These are phyloP conservation scores for Hydropotes inermis DNA, from an alignment of 2,113 vertebrate species.

Conservation along the genomic window DNA sequence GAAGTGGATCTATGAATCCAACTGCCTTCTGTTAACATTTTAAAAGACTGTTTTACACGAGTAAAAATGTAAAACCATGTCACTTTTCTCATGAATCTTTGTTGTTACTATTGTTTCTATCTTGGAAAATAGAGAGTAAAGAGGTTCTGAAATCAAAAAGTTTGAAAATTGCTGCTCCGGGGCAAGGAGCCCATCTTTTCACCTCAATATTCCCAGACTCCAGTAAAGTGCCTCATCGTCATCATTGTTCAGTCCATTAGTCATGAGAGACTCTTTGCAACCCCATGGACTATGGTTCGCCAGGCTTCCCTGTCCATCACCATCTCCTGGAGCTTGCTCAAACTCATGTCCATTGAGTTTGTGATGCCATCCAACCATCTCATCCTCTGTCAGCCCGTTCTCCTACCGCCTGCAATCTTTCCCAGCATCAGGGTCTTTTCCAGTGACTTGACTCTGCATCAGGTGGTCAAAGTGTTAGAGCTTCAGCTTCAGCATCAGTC, in stretches of 20 bases:
- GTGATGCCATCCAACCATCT: background rate
- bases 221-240: background rate
- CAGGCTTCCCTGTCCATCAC: background rate
- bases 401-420: background rate
- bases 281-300: background rate
- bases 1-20: background rate
- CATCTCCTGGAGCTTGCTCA: background rate
- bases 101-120: background rate
- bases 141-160: background rate
- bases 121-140: background rate
- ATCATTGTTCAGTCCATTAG: background rate
- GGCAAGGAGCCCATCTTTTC: background rate
- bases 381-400: background rate
- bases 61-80: background rate
- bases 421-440: background rate
- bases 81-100: background rate
- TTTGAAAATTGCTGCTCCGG: background rate
- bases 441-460: background rate
- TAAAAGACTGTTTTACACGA: background rate
- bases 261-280: background rate
- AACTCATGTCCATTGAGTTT: background rate
- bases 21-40: background rate
- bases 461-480: background rate
- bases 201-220: background rate
- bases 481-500: background rate